Evolutionary conservation across 2,888 invertebrate genomes (phyloP), one percentile per base, ranked within the genome.

Genomic region (Limnephilus rhombicus): DNA sequence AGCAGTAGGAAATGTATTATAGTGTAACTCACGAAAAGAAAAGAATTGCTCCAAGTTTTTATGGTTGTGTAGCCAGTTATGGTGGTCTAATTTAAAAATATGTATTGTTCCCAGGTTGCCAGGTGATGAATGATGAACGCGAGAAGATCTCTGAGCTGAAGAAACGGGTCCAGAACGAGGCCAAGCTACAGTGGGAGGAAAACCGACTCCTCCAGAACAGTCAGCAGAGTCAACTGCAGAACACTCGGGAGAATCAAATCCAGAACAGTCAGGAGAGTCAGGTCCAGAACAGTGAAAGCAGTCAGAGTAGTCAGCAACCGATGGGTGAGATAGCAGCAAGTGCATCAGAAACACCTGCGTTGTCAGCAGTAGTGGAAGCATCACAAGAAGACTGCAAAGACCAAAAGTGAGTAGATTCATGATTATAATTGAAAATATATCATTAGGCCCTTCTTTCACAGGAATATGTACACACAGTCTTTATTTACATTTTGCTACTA

Each of bases 51-150:
- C n/a, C n/a, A n/a, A n/a, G n/a, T n/a, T n/a, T n/a, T n/a, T n/a
- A n/a, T n/a, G n/a, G n/a, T n/a, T 81, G 82, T 82, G 15, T 82
- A 9, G 41, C n/a, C 49, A 3, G 82, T 1, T 34, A 37, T 31
- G 15, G 15, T 15, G 29, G n/a, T 88, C 34, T 34, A n/a, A 68
- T 24, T 68, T 68, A 68, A n/a, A 24, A n/a, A 24, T 4, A 45
- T 45, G 2, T 12, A 15, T 88, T 82, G 12, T 37, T 89, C 68
- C 89, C 94, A 99, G 99, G 99, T 93, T 98, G 98, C 94, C 98
- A 98, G 96, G 98, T 99, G 93, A 98, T 99, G 94, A 98, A 99
- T 94, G 98, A 99, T 94, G 99, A 99, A 95, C 96, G 98, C 81
- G 97, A 98, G 94, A 97, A 99, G 94, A 98, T 99, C 94, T 97